Base-by-base conservation (phyloP, 2,888 invertebrate genomes). In the Brachylomia viminalis region DNA sequence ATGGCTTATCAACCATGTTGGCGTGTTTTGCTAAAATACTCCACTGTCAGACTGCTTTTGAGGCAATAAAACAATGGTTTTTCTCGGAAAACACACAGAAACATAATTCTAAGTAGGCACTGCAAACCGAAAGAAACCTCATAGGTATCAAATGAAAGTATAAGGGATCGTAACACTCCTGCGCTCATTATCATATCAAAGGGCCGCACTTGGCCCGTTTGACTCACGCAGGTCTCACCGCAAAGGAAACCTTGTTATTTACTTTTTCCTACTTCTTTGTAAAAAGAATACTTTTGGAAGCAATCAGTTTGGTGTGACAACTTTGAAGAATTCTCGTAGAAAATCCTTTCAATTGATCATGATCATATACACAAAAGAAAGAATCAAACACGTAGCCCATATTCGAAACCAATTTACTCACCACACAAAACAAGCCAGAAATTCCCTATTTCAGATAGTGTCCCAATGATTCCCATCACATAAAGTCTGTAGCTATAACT, bases 121-220 rank as follows among this genome's bases (percentile, higher is more conserved):
- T 17, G 23, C 58, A 70, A 72, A 38, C 17, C 30, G 0, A 45
- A 68, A 54, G 33, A 47, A 72, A 59, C 8, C 49, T 62, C 45
- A 85, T 56, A n/a, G n/a, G n/a, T n/a, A 71, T 74, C 65, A 75
- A 80, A 75, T 42, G 27, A 54, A 76, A 80, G 54, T 49, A n/a
- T 33, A 56, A 52, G 20, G 45, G 33, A 62, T 23, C 33, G 70
- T 38, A 59, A 73, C 67, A 72, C 66, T 61, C 67, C 58, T 70
- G 49, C 20, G 56, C 75, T 88, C 78, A 83, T 87, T 88, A 85
- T 20, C 86, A 87, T 88, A 11, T 80, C 86, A 87, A 87, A 87
- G 68, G 77, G n/a, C 67, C 75, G 62, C 68, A 71, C 47, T 56
- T 23, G 66, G 71, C 61, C 38, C 68, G 67, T 76, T 64, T 67